Percentiles rank a stretch among this genome's conserved stretches.
phyloP scores from a whole-genome alignment of 1,140 invertebrate genomes.

The Drosophila bifasciata region DNA sequence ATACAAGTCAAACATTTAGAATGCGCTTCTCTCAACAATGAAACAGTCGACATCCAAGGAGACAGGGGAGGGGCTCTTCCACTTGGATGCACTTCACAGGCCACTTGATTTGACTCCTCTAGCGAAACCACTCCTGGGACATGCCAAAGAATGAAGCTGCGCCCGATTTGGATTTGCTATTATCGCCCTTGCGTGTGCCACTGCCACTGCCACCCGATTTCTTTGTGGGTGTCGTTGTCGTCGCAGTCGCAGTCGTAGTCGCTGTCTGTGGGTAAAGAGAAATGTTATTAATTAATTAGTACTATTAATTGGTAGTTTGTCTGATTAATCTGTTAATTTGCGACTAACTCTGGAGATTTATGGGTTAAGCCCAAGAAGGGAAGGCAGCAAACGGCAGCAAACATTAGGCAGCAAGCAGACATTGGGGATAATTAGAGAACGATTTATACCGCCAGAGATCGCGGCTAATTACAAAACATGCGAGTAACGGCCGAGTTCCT shows the following conservation, averaged over 20 bases:
- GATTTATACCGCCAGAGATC: conserved; percentile 56
- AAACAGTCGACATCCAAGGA: neutral
- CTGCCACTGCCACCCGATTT: conserved; percentile 43
- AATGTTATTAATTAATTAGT: conserved; percentile 75
- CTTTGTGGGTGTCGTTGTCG: conserved; percentile 52
- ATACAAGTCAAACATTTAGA: conserved; percentile 45
- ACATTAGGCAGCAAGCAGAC: conserved; percentile 37
- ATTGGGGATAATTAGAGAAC: conserved; percentile 60
- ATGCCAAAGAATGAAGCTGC: conserved; percentile 91
- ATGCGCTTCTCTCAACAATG: conserved; percentile 34
- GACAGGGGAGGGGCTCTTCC: conserved; percentile 15
- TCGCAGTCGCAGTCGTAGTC: conserved; percentile 11
- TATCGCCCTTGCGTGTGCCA: conserved; percentile 62
- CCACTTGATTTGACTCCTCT: conserved; percentile 59
- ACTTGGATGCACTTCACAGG: conserved; percentile 58
- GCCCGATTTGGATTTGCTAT: conserved; percentile 83
- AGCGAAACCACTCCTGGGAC: conserved; percentile 90
- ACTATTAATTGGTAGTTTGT: conserved; percentile 65
- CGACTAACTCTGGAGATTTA: conserved; percentile 54
- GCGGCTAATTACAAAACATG: conserved; percentile 68
- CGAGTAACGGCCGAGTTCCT: conserved; percentile 57
- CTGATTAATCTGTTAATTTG: conserved; percentile 81
- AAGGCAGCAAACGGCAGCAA: conserved; percentile 31
- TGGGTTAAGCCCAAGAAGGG: conserved; percentile 15
- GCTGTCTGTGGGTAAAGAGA: conserved; percentile 15